These are phyloP conservation scores for Drosophila atripex DNA, from an alignment of 2,888 invertebrate genomes.

Conservation along the genomic window DNA sequence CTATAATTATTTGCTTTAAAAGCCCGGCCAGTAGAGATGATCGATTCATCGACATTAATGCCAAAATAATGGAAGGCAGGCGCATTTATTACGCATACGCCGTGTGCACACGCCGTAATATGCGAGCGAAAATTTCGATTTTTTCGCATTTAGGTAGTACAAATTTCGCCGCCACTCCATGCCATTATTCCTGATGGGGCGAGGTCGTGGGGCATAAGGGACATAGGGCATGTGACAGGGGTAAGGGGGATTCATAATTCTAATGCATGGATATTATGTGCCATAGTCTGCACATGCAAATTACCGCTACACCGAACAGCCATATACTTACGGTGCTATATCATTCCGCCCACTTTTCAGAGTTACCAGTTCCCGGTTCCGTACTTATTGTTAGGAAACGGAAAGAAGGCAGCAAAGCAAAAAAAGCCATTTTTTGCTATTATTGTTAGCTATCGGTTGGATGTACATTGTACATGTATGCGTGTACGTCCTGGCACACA, in stretches of 20 bases:
- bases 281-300: slow-evolving; percentile 68
- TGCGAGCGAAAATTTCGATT: slow-evolving; percentile 43
- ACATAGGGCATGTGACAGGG: slow-evolving; percentile 3
- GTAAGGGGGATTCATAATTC: slow-evolving; percentile 59
- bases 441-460: slow-evolving; percentile 69
- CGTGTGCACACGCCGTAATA: slow-evolving; percentile 55
- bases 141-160: slow-evolving; percentile 63
- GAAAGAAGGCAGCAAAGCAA: slow-evolving; percentile 55
- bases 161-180: slow-evolving; percentile 43
- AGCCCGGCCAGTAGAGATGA: slow-evolving; percentile 43
- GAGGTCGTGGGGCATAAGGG: background rate
- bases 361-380: slow-evolving; percentile 4
- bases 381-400: slow-evolving; percentile 63
- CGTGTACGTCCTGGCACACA: slow-evolving; percentile 18
- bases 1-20: slow-evolving; percentile 22
- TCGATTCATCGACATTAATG: slow-evolving; percentile 68
- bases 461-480: slow-evolving; percentile 17
- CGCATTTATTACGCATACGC: slow-evolving; percentile 71
- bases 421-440: slow-evolving; percentile 62
- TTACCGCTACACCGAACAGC: slow-evolving; percentile 44
- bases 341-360: slow-evolving; percentile 27
- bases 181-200: slow-evolving; percentile 60
- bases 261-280: slow-evolving; percentile 76
- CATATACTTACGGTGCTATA: slow-evolving; percentile 20
- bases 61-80: slow-evolving; percentile 58